Conservation (phyloP, 2,888 invertebrate species). For the Synanthedon andrenaeformis region DNA sequence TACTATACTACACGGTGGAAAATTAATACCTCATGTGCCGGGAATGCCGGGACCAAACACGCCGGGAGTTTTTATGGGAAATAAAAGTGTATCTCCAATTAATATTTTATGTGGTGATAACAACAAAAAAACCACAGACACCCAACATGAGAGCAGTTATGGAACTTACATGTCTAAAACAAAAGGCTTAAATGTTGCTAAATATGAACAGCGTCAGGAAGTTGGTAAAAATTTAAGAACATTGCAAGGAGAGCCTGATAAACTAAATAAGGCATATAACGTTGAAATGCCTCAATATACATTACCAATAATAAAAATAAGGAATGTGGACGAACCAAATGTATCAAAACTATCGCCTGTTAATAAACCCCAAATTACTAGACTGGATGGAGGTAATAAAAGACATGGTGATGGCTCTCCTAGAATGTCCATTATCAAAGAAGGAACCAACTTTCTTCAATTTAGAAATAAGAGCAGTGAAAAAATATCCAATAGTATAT, state of each 20-base stretch:
- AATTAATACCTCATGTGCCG: slow-evolving; percentile 86
- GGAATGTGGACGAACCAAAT: slow-evolving; percentile 46
- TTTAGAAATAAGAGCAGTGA: slow-evolving; percentile 40
- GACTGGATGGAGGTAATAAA: slow-evolving; percentile 41
- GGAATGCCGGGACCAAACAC: slow-evolving; percentile 88
- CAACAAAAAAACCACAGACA: slow-evolving; percentile 15
- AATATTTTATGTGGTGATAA: slow-evolving; percentile 23
- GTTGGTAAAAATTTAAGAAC: slow-evolving; percentile 27
- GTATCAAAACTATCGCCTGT: slow-evolving; percentile 28
- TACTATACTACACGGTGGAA: slow-evolving; percentile 76
- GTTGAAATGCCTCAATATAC: slow-evolving; percentile 28
- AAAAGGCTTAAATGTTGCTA: slow-evolving; percentile 23
- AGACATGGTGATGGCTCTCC: slow-evolving; percentile 42
- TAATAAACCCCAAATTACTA: slow-evolving; percentile 23
- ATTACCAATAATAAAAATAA: slow-evolving; percentile 51
- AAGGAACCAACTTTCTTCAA: slow-evolving; percentile 28
- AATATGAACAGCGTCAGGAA: slow-evolving; percentile 35
- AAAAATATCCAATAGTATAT: slow-evolving; percentile 17
- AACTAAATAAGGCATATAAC: slow-evolving; percentile 22
- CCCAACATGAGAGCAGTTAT: slow-evolving; percentile 25
- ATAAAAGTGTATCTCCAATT: slow-evolving; percentile 26
- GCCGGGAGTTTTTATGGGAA: slow-evolving; percentile 50
- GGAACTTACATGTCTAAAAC: slow-evolving; percentile 17
- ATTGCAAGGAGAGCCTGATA: slow-evolving; percentile 31
- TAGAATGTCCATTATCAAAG: slow-evolving; percentile 44